A percentile compares a stretch with the other conserved stretches of the same genome.
Evolutionary conservation across 2,797 vertebrate species (phyloP).

Genomic region (Silurus lanzhouensis): DNA sequence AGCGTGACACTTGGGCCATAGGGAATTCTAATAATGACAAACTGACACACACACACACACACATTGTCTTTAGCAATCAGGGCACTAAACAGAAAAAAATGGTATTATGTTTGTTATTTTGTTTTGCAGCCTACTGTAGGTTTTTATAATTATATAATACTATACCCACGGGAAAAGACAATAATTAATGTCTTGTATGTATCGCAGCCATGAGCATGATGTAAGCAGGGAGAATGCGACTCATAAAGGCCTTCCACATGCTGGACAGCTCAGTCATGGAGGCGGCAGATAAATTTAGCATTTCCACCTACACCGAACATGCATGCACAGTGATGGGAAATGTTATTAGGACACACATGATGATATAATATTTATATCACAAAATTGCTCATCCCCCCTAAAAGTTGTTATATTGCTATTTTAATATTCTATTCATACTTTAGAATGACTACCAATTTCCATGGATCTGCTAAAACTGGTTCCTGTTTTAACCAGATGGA

Average conservation of each 20-base stretch:
- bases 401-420: background rate
- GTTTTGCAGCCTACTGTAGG: background rate
- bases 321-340: background rate
- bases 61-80: background rate
- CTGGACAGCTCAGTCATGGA: slow-evolving; percentile 26
- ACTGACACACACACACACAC: background rate
- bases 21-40: slow-evolving; percentile 48
- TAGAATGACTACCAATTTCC: background rate
- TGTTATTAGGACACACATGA: background rate
- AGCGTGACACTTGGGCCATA: slow-evolving; percentile 30
- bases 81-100: background rate
- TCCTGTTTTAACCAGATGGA: background rate
- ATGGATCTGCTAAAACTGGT: background rate
- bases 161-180: background rate
- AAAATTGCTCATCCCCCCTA: too few species aligned
- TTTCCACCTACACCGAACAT: background rate
- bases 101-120: background rate
- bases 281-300: slow-evolving; percentile 16
- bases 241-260: background rate
- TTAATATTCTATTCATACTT: background rate
- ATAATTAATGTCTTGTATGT: background rate
- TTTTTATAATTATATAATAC: slow-evolving; percentile 4
- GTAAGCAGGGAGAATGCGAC: background rate
- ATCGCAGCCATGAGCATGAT: background rate
- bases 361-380: background rate